These are phyloP conservation scores for Phaetusa simplex DNA, from an alignment of 2,113 vertebrate species.

Conservation along the genomic window DNA sequence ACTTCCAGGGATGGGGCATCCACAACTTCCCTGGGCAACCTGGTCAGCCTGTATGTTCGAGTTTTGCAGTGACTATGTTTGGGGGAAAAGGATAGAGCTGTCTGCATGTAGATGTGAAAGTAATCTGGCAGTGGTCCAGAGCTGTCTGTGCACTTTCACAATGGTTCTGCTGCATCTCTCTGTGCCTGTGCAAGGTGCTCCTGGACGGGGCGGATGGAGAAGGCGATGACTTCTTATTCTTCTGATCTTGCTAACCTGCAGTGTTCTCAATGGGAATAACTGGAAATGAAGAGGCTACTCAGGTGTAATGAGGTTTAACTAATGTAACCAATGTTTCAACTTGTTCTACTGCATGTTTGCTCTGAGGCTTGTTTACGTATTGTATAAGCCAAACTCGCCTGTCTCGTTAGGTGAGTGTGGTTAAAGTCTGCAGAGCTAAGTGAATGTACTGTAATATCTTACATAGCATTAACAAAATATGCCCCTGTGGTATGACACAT, in stretches of 20 bases:
- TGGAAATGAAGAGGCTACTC: slow-evolving; percentile 58
- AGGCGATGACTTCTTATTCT: background rate
- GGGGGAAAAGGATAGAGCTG: background rate
- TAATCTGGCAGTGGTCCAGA: background rate
- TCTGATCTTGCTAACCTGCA: background rate
- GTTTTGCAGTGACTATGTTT: background rate
- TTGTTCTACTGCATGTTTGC: slow-evolving; percentile 59
- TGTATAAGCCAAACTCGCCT: slow-evolving; percentile 74
- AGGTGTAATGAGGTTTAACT: slow-evolving; percentile 60
- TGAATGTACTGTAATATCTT: slow-evolving; percentile 59
- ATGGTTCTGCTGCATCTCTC: background rate
- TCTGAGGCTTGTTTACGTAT: slow-evolving; percentile 70
- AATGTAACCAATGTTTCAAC: slow-evolving; percentile 59
- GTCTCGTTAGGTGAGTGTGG: slow-evolving; percentile 75
- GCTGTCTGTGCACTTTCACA: background rate
- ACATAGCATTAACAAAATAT: slow-evolving; percentile 30
- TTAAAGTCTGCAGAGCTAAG: slow-evolving; percentile 49
- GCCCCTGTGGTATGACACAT: background rate
- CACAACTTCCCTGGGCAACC: too few species aligned
- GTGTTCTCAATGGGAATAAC: slow-evolving; percentile 15
- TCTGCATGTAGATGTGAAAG: background rate
- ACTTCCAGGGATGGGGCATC: too few species aligned
- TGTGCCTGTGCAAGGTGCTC: background rate
- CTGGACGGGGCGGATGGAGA: background rate
- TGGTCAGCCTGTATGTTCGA: background rate